Conservation (phyloP, 2,113 vertebrate genomes). For the Thamnaconus septentrionalis region DNA sequence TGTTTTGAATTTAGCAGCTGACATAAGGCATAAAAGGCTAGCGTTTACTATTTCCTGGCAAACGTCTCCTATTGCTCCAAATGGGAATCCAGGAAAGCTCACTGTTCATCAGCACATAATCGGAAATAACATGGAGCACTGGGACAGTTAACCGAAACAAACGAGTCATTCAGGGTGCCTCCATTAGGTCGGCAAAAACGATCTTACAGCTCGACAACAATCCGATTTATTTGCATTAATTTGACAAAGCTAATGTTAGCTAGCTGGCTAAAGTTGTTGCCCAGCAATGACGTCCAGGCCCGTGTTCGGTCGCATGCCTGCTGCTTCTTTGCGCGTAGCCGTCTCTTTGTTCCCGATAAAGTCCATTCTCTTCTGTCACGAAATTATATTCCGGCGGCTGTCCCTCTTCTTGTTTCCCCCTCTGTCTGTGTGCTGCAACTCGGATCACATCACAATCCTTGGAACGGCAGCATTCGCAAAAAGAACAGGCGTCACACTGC, state of each 20-base stretch:
- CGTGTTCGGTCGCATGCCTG: constrained; percentile 36
- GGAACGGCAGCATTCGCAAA: constrained; percentile 52
- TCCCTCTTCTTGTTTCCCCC: constrained; percentile 33
- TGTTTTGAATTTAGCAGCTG: not conserved
- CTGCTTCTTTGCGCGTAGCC: constrained; percentile 26
- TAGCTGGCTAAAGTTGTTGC: constrained; percentile 66
- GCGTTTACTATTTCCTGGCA: constrained; percentile 15
- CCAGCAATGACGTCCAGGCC: constrained; percentile 66
- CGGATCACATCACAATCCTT: constrained; percentile 58
- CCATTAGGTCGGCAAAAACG: constrained; percentile 58
- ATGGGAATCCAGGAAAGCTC: constrained; percentile 22
- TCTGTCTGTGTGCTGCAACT: constrained; percentile 42
- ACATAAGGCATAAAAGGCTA: not conserved
- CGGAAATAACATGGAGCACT: constrained; percentile 20
- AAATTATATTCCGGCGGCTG: constrained; percentile 20
- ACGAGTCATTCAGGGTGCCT: constrained; percentile 57
- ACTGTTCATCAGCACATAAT: constrained; percentile 45
- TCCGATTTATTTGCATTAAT: constrained; percentile 59
- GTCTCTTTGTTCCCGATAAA: constrained; percentile 31
- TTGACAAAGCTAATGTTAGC: constrained; percentile 50
- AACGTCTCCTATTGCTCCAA: constrained; percentile 18
- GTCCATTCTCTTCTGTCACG: constrained; percentile 51
- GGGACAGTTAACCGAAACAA: constrained; percentile 28
- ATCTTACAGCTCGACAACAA: constrained; percentile 40
- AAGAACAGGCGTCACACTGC: constrained; percentile 77